Evolutionary conservation across 2,797 vertebrate species (phyloP).

Genomic region (Melanotaenia trifasciata): DNA sequence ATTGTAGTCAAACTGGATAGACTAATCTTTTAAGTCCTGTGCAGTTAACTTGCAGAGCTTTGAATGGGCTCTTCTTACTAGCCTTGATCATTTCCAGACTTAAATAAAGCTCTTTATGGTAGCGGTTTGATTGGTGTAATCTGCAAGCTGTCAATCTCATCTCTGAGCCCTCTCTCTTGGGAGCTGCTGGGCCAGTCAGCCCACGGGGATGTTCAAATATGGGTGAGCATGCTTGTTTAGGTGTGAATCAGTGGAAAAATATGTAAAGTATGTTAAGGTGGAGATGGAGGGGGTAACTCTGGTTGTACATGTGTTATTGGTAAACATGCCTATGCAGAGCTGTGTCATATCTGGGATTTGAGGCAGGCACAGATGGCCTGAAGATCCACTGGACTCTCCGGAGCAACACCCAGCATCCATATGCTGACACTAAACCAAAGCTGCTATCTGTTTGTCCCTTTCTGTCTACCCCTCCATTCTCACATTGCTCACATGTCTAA

Average conservation of each 20-base stretch:
- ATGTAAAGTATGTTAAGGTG: constrained; percentile 37
- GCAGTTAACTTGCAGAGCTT: constrained; percentile 73
- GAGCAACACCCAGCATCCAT: constrained; percentile 74
- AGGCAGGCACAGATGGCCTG: constrained; percentile 75
- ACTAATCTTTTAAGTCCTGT: constrained; percentile 76
- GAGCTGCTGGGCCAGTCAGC: constrained; percentile 39
- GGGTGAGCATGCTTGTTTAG: constrained; percentile 58
- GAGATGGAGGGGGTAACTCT: constrained; percentile 3
- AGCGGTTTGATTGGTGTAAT: constrained; percentile 78
- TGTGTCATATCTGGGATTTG: constrained; percentile 52
- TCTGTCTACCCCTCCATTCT: constrained; percentile 24
- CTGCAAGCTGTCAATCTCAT: constrained; percentile 78
- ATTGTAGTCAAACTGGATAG: constrained; percentile 73
- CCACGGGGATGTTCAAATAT: constrained; percentile 36
- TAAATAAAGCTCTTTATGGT: constrained; percentile 80
- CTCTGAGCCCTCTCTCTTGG: constrained; percentile 53
- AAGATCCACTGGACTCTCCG: constrained; percentile 70
- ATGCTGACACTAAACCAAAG: constrained; percentile 73
- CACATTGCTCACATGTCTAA: constrained; percentile 67
- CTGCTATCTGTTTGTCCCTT: constrained; percentile 57
- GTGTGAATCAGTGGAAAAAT: constrained; percentile 55
- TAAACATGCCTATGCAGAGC: constrained; percentile 15
- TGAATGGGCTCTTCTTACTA: constrained; percentile 73
- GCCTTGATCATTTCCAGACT: constrained; percentile 79
- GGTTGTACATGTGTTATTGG: constrained; percentile 29